A percentile compares a stretch with the other conserved stretches of the same genome.
Evolutionary conservation across 2,113 vertebrate species (phyloP).

Genomic region (Centropristis striata): DNA sequence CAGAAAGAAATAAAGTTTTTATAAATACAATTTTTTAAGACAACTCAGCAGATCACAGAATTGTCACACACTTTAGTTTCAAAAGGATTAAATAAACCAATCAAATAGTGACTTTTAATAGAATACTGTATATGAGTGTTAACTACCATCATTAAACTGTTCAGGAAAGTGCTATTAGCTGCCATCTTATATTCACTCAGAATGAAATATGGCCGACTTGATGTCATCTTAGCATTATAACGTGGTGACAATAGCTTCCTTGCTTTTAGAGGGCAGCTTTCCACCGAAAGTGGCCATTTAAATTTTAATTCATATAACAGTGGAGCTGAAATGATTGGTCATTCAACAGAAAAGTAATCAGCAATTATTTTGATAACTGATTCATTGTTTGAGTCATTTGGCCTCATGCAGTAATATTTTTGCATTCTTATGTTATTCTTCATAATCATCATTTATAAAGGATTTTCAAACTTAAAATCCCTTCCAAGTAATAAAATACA

Average conservation of each 20-base stretch:
- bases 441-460: too few relatives aligned
- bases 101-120: constrained; percentile 10
- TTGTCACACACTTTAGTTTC: constrained; percentile 3
- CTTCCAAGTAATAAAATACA: too few relatives aligned
- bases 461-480: too few relatives aligned
- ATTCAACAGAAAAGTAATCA: not conserved
- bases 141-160: constrained; percentile 36
- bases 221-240: constrained; percentile 26
- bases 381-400: not conserved
- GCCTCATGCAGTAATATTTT: too few relatives aligned
- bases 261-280: not conserved
- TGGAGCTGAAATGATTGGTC: not conserved
- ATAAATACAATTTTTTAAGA: constrained; percentile 2
- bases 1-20: constrained; percentile 5
- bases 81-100: not conserved
- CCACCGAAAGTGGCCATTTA: not conserved
- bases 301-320: not conserved
- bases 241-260: not conserved
- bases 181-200: constrained; percentile 14
- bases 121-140: constrained; percentile 18
- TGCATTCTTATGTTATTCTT: too few relatives aligned
- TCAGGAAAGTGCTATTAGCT: constrained; percentile 10
- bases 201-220: constrained; percentile 12
- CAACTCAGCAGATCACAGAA: not conserved
- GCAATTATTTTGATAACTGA: not conserved